phyloP scores from a whole-genome alignment of 2,888 invertebrate genomes.

The Sinotaia quadrata region DNA sequence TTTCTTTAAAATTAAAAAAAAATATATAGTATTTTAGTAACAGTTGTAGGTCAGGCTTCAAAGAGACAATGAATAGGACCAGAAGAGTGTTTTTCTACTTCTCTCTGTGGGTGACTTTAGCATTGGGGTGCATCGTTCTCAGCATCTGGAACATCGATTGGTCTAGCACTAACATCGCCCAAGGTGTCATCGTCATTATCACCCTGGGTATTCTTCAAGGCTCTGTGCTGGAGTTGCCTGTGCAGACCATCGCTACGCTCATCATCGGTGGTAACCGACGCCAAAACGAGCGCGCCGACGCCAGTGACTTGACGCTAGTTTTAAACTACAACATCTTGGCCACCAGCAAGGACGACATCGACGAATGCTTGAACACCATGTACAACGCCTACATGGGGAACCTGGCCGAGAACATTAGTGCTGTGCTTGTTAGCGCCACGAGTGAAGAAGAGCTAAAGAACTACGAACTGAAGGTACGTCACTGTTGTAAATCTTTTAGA shows the following conservation, averaged over 20 bases:
- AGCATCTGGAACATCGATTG: conserved; percentile 63
- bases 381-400: conserved; percentile 62
- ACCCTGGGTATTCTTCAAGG: conserved; percentile 58
- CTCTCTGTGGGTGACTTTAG: conserved; percentile 53
- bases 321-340: conserved; percentile 60
- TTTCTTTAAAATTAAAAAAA: no score
- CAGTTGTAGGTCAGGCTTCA: no score
- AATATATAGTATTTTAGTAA: no score
- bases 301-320: conserved; percentile 50
- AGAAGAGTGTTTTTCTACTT: conserved; percentile 54
- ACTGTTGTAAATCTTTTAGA: not conserved
- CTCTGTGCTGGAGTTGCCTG: conserved; percentile 58
- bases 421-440: conserved; percentile 62
- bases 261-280: conserved; percentile 52
- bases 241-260: conserved; percentile 56
- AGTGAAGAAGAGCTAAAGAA: conserved; percentile 49
- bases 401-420: conserved; percentile 54
- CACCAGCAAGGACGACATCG: conserved; percentile 56
- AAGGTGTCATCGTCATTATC: conserved; percentile 55
- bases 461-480: conserved; percentile 54
- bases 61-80: conserved; percentile 47
- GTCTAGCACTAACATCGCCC: conserved; percentile 49
- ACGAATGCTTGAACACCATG: conserved; percentile 63
- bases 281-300: conserved; percentile 34
- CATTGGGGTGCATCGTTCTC: conserved; percentile 47